phyloP scores from a whole-genome alignment of 2,113 vertebrate species.

The Apteryx owenii region DNA sequence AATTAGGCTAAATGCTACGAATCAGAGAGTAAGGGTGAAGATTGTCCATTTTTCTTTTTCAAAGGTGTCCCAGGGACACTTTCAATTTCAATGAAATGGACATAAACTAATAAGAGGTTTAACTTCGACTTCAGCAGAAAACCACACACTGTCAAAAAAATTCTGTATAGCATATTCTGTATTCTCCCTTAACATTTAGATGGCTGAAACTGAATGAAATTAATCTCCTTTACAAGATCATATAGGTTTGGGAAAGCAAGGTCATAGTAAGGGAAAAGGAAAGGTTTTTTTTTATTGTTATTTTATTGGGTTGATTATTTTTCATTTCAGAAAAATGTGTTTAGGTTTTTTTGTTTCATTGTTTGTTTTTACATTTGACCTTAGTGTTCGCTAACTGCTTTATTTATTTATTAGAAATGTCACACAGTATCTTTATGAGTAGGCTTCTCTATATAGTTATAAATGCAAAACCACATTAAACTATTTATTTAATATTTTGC shows the following conservation, averaged over 20 bases:
- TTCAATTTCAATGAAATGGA: background rate
- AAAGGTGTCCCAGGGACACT: background rate
- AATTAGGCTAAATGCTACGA: background rate
- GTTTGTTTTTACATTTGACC: background rate
- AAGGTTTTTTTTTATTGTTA: background rate
- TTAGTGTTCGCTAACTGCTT: background rate
- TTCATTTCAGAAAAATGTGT: accelerated
- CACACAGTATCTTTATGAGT: background rate
- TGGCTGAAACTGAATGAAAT: background rate
- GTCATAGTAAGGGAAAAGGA: background rate
- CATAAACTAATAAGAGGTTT: background rate
- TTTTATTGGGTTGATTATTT: background rate
- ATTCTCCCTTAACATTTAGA: background rate
- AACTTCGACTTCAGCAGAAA: background rate
- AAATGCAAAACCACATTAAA: background rate
- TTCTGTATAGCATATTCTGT: background rate
- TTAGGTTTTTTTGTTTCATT: background rate
- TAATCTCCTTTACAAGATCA: background rate
- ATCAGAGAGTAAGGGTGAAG: background rate
- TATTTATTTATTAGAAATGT: background rate
- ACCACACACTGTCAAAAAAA: background rate
- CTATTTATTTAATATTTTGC: background rate
- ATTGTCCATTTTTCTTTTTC: background rate
- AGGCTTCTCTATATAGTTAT: background rate
- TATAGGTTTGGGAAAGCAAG: background rate